Evolutionary conservation across 2,113 vertebrate genomes (phyloP), one percentile per base, ranked within the genome.

Genomic region (Capreolus pygargus): DNA sequence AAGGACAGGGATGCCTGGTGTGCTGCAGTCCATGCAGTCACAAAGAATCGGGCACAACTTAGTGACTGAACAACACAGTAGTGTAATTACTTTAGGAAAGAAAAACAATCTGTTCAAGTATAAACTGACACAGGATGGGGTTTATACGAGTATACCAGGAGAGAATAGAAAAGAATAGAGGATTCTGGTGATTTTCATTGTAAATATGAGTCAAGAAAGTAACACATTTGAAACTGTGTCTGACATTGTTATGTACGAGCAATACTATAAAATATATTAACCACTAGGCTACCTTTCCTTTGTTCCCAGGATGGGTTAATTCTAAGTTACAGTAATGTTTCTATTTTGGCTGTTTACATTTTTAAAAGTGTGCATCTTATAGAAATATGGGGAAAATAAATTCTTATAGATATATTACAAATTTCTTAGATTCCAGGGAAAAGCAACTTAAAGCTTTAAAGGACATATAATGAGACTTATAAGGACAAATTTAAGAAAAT

Each of bases 401-500:
- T 74, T 13, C 79, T 91, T 89, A 78, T 79, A 36, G n/a, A 79
- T 79, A 89, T 21, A 81, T n/a, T 78, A 76, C 17, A 81, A 47
- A 84, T 88, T 93, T 92, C 74, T 91, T 36, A 45, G 52, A 94
- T 86, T 94, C 47, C 55, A 67, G 25, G 19, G 14, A 89, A 97
- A 76, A 96, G 52, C 28, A 81, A 82, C 11, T 23, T 76, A 94
- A 95, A 95, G 2, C 5, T 82, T 94, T 58, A 76, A 78, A 92
- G 25, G 12, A 47, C 39, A 86, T 93, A 76, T 5, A 83, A 91
- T 91, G 28, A 85, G 36, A 30, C 6, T 19, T 70, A 28, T 70
- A 58, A 96, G 81, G 14, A 92, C 25, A 86, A 94, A 81, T 85
- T 97, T 64, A 57, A 90, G 55, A 83, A 92, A 96, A 9, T 93